Conservation (phyloP, 2,797 vertebrate genomes). For the Pantherophis alleghaniensis region DNA sequence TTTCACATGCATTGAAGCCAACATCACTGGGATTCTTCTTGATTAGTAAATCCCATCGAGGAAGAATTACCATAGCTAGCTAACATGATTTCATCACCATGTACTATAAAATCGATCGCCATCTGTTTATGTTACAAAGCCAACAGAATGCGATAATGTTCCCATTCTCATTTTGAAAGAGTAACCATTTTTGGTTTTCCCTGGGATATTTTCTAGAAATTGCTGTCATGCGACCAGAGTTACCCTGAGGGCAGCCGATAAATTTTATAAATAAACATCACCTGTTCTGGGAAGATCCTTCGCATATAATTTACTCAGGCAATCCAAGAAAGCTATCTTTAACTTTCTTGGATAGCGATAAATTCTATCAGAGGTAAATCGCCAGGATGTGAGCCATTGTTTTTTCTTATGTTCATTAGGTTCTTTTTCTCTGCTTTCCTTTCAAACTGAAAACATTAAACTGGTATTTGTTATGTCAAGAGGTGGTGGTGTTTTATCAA, state of each 20-base stretch:
- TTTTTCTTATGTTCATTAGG: slow-evolving; percentile 36
- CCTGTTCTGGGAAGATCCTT: not conserved
- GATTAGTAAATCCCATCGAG: not conserved
- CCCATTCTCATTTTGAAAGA: not conserved
- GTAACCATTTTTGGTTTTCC: not conserved
- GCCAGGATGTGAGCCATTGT: not conserved
- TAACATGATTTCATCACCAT: not conserved
- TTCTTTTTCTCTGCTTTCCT: slow-evolving; percentile 34
- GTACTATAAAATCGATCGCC: not conserved
- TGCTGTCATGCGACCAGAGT: not conserved
- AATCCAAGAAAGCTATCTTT: not conserved
- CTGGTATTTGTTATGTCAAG: not conserved
- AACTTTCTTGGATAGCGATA: rapidly evolving
- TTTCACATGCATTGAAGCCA: not conserved
- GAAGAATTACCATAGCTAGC: not conserved
- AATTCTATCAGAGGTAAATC: slow-evolving; percentile 19
- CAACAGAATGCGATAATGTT: not conserved
- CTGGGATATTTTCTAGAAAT: not conserved
- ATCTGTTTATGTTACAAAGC: not conserved
- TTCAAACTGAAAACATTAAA: slow-evolving; percentile 21
- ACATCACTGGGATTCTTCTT: not conserved
- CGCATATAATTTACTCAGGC: slow-evolving; percentile 10
- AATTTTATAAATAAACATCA: not conserved
- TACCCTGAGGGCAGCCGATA: not conserved
- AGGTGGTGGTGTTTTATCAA: not conserved